Evolutionary conservation across 1,140 invertebrate species (phyloP).

Genomic region (Drosophila albomicans): DNA sequence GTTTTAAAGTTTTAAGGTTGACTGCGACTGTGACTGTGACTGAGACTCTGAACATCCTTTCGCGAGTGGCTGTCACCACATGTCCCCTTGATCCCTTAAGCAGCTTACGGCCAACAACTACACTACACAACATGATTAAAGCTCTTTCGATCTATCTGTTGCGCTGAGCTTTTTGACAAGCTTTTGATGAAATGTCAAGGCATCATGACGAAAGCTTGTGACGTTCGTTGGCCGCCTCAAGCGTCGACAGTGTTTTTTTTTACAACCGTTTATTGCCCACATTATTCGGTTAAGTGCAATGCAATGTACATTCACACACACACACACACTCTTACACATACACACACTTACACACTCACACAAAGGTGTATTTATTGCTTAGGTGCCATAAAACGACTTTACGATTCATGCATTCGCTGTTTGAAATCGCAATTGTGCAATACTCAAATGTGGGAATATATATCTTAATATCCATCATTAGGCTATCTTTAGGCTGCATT

Average conservation of each 20-base stretch:
- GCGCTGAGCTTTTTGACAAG: constrained; percentile 11
- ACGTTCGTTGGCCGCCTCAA: constrained; percentile 17
- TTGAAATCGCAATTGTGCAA: constrained; percentile 57
- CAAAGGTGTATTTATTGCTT: constrained; percentile 54
- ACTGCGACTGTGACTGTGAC: too few relatives aligned
- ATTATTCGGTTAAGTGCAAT: constrained; percentile 72
- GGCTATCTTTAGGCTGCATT: background rate
- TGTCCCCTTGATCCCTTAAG: constrained; percentile 40
- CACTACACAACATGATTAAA: constrained; percentile 32
- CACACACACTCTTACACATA: constrained; percentile 5
- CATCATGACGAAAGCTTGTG: constrained; percentile 44
- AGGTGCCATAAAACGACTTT: constrained; percentile 58
- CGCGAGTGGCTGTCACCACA: constrained; percentile 34
- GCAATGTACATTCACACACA: constrained; percentile 56
- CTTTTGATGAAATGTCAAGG: constrained; percentile 50
- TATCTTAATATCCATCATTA: constrained; percentile 31
- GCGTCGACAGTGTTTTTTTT: constrained; percentile 20
- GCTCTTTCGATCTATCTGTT: constrained; percentile 1
- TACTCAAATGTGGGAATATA: constrained; percentile 23
- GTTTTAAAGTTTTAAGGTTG: constrained; percentile 30
- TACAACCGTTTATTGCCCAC: constrained; percentile 59
- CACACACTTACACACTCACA: constrained; percentile 11
- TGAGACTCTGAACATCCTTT: constrained; percentile 38
- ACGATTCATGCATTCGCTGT: constrained; percentile 57
- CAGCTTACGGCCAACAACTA: constrained; percentile 31